Evolutionary conservation across 2,888 invertebrate genomes (phyloP), one percentile per base, ranked within the genome.

Genomic region (Patella pellucida): DNA sequence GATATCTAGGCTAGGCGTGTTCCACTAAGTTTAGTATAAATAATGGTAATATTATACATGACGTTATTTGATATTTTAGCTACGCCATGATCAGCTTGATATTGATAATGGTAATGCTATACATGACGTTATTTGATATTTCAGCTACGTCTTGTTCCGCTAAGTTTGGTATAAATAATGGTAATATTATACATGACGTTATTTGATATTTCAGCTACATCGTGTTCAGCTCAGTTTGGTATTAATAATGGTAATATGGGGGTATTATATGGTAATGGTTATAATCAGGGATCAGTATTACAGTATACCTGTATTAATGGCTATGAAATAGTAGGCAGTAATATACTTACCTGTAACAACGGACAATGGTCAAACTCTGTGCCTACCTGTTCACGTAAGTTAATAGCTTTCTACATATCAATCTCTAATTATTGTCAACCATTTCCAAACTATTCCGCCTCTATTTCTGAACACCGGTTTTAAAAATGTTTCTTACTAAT

Each of bases 341-440:
- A 81, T 41, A 80, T 75, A 9, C 73, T 84, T 3, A 69, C 72
- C 23, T 87, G 87, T 77, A 67, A 76, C 3, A 70, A 76, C 52
- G 85, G 84, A 12, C 54, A 70, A 16, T 87, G 87, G 87, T 81
- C 81, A 16, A 69, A 62, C 1, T 41, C 50, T 11, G 23, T 79
- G 9, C 87, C 87, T 23, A 71, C 31, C 27, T 87, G 87, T 80
- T 67, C 75, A 72, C 78, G 87, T 87, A 83, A 78, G 83, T 76
- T 41, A n/a, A n/a, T n/a, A 12, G 14, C 4, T 68, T 27, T 5
- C 2, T 15, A 3, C 14, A 2, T 19, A 27, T 15, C 62, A 19
- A 62, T 19, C 62, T 62, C 11, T 1, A 41, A 41, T 41, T 41
- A 41, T 41, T 41, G 41, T 41, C 7, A 7, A 27, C 4, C 31